These are phyloP conservation scores for Cyprinus carpio DNA, from an alignment of 2,113 vertebrate species.

Conservation along the genomic window DNA sequence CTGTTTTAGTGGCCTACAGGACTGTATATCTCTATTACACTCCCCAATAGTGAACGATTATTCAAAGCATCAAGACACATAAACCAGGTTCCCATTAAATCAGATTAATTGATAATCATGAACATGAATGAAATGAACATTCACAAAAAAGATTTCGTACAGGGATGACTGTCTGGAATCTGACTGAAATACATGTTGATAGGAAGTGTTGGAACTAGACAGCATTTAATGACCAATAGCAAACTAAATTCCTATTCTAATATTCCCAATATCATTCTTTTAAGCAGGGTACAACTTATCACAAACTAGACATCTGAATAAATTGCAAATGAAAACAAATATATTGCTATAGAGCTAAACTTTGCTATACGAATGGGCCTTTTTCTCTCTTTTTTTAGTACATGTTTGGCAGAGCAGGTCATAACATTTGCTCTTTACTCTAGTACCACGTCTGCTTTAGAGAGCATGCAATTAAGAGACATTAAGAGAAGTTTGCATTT, in stretches of 20 bases:
- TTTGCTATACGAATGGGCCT: slow-evolving; percentile 43
- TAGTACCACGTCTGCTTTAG: slow-evolving; percentile 61
- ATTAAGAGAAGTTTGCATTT: slow-evolving; percentile 54
- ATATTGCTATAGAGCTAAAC: slow-evolving; percentile 50
- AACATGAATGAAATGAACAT: slow-evolving; percentile 48
- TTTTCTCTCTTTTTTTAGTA: slow-evolving; percentile 37
- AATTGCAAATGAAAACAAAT: slow-evolving; percentile 52
- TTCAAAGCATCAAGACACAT: slow-evolving; percentile 52
- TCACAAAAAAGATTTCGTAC: slow-evolving; percentile 14
- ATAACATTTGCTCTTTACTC: slow-evolving; percentile 42
- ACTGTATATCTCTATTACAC: slow-evolving; percentile 44
- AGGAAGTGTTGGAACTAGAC: slow-evolving; percentile 37
- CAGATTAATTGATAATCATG: slow-evolving; percentile 43
- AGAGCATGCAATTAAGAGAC: slow-evolving; percentile 82
- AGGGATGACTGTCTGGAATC: slow-evolving; percentile 46
- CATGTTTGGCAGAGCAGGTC: slow-evolving; percentile 53
- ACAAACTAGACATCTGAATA: slow-evolving; percentile 51
- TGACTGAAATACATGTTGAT: slow-evolving; percentile 38
- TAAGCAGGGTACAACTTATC: slow-evolving; percentile 40
- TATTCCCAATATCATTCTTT: slow-evolving; percentile 23
- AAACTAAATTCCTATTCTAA: slow-evolving; percentile 40
- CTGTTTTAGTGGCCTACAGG: slow-evolving; percentile 40
- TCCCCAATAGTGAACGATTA: slow-evolving; percentile 49
- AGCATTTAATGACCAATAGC: slow-evolving; percentile 40
- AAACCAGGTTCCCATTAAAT: slow-evolving; percentile 41